phyloP scores from a whole-genome alignment of 2,888 invertebrate genomes.

The Lucinisca nassula region DNA sequence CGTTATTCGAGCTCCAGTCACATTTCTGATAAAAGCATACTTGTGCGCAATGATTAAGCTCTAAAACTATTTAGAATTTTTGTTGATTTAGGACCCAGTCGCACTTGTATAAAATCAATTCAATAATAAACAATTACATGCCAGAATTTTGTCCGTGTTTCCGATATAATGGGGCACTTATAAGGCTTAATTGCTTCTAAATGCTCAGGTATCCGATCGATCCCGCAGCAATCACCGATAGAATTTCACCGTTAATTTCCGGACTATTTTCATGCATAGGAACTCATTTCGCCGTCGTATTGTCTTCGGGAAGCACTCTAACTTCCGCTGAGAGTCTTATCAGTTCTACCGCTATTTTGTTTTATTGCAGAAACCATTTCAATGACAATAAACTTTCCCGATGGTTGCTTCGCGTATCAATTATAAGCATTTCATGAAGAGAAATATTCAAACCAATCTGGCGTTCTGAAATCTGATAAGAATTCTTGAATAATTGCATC shows the following conservation, averaged over 20 bases:
- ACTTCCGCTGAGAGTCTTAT: conserved; percentile 6
- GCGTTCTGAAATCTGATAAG: not conserved
- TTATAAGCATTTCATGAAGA: not conserved
- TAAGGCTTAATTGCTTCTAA: conserved; percentile 19
- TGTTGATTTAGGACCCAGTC: conserved; percentile 2
- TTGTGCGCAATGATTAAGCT: not conserved
- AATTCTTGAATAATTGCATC: not conserved
- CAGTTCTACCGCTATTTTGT: conserved; percentile 9
- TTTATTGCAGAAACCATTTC: conserved; percentile 7
- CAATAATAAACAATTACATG: conserved; percentile 9
- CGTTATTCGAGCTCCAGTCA: not conserved
- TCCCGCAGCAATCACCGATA: not conserved
- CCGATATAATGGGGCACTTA: conserved; percentile 13
- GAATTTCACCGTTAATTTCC: conserved; percentile 17
- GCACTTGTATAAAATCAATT: not conserved
- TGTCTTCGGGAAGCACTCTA: conserved; percentile 13
- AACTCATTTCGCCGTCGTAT: conserved; percentile 7
- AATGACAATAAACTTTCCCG: not conserved
- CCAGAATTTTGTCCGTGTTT: conserved; percentile 5
- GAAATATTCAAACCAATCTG: not conserved
- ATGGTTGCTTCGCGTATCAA: not conserved
- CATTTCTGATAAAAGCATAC: not conserved
- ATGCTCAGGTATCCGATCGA: not conserved
- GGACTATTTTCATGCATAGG: conserved; percentile 13
- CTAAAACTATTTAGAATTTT: not conserved